Base-by-base conservation (phyloP, 2,797 vertebrate genomes). In the Pangasius macronema region DNA sequence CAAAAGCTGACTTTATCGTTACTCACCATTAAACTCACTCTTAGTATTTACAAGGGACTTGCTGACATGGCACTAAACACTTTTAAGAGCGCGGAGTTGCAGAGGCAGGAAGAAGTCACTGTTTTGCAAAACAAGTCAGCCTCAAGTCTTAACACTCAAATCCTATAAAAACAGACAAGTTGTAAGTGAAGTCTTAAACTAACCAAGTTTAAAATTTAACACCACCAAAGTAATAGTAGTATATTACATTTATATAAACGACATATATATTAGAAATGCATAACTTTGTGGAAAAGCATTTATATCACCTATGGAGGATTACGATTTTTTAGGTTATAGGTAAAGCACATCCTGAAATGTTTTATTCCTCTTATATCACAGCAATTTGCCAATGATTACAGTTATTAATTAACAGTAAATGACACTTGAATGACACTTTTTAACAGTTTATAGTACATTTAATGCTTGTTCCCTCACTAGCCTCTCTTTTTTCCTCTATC, bases 1-100 rank as follows among this genome's bases (percentile, higher is more conserved):
- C 51, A 84, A 84, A 79, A 49, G 82, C 82, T 87, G 82, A 79
- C 72, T 72, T 61, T 61, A 80, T 53, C 22, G 77, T 85, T 80
- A 82, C 65, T 85, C 79, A 86, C 84, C n/a, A 68, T 24, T 85
- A 85, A 77, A 61, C 65, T 83, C 65, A 39, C 27, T 55, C 75
- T 85, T 73, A 42, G 55, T 30, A 16, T 55, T 33, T 65, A 51
- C n/a, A 46, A 1, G 33, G 57, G n/a, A n/a, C 57, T 75, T 75
- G 83, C 83, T 82, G 76, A 82, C 55, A 65, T 7, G 46, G 77
- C 67, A 75, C 24, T 55, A 65, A 61, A 18, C n/a, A 36, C 57
- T 85, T 72, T 72, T 81, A 57, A 61, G 51, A 83, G 46, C 55
- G 16, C 22, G 59, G 33, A 1, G 5, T 22, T 51, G 82, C 82